These are phyloP conservation scores for Polypedilum vanderplanki DNA, from an alignment of 1,140 invertebrate genomes.

Conservation along the genomic window DNA sequence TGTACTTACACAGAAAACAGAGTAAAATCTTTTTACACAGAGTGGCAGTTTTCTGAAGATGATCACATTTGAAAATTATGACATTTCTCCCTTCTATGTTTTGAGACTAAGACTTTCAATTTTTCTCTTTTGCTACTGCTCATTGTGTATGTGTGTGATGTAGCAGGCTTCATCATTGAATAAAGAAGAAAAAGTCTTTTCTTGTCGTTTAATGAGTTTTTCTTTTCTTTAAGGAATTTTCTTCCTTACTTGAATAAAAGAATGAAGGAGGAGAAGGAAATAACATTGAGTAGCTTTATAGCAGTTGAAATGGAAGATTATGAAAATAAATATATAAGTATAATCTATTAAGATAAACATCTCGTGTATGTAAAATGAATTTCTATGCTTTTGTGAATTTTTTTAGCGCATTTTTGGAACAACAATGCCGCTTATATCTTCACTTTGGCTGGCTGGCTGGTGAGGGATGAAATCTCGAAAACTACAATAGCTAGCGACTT, in stretches of 20 bases:
- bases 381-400: no score
- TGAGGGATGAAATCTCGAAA: no score
- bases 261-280: background rate
- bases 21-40: background rate
- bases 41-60: background rate
- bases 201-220: conserved; percentile 18
- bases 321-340: background rate
- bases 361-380: no score
- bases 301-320: conserved; percentile 10
- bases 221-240: background rate
- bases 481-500: no score
- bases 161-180: no score
- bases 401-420: no score
- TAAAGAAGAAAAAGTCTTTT: background rate
- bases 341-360: no score
- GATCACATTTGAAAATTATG: conserved; percentile 16
- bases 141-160: background rate
- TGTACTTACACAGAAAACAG: background rate
- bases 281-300: conserved; percentile 12
- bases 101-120: background rate
- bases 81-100: background rate
- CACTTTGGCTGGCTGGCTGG: no score
- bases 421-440: no score
- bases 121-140: background rate
- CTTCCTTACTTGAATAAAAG: background rate